Conservation (phyloP, 2,888 invertebrate genomes). For the Cosmopolites sordidus region DNA sequence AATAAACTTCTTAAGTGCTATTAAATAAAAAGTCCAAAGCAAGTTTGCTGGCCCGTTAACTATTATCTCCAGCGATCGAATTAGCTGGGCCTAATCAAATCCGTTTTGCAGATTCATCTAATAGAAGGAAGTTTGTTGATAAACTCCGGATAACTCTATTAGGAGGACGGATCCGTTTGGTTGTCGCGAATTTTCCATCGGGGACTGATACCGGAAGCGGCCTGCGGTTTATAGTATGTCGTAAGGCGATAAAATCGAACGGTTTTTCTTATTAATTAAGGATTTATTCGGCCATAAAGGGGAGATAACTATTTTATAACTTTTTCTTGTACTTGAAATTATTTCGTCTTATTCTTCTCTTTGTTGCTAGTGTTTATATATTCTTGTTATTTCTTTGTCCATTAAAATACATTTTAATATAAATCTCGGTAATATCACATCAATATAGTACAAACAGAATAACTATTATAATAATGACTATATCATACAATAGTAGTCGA, state of each 20-base stretch:
- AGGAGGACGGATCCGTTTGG: conserved; percentile 5
- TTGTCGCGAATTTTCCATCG: not conserved
- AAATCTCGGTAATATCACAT: no score
- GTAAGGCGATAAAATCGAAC: conserved; percentile 1
- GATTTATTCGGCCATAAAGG: no score
- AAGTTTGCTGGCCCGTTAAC: conserved; percentile 15
- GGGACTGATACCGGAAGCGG: not conserved
- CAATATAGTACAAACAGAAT: no score
- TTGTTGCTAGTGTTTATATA: no score
- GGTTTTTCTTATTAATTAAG: not conserved
- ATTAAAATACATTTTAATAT: no score
- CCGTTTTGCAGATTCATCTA: conserved; percentile 16
- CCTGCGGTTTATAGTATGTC: not conserved
- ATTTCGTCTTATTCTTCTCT: no score
- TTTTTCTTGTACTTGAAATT: no score
- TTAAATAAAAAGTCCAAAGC: not conserved
- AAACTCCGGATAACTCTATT: conserved; percentile 22
- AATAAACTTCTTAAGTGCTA: no score
- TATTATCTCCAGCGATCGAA: conserved; percentile 17
- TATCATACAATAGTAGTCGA: no score
- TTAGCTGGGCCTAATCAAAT: conserved; percentile 20
- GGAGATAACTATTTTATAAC: no score
- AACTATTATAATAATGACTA: no score
- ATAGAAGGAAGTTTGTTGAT: conserved; percentile 20
- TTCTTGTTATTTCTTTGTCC: no score